Conservation (phyloP, 1,140 invertebrate species). For the Lerema accius region DNA sequence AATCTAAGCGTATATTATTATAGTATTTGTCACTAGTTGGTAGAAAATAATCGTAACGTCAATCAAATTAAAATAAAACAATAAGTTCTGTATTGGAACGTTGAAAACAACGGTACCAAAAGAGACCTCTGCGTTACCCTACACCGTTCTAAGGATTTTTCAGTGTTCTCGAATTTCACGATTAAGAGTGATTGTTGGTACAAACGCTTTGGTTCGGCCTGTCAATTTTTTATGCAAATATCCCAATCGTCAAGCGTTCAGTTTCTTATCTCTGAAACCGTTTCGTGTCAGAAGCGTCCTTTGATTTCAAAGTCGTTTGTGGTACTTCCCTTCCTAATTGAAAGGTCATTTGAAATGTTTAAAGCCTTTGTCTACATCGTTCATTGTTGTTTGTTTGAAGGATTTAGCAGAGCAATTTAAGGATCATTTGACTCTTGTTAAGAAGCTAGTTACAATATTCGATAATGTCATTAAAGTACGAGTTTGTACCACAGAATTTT, state of each 20-base stretch:
- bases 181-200: conserved; percentile 54
- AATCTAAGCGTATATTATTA: no score
- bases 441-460: conserved; percentile 6
- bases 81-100: conserved; percentile 7
- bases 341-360: conserved; percentile 30
- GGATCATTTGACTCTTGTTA: conserved; percentile 10
- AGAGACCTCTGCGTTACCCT: conserved; percentile 23
- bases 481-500: no score
- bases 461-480: no score
- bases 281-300: conserved; percentile 27
- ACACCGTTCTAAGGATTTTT: conserved; percentile 37
- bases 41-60: neutral
- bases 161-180: conserved; percentile 50
- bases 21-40: neutral
- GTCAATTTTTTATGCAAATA: conserved; percentile 54
- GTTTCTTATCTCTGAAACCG: conserved; percentile 33
- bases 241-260: conserved; percentile 29
- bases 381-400: conserved; percentile 14
- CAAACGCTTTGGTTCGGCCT: conserved; percentile 38
- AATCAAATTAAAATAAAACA: conserved; percentile 5
- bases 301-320: conserved; percentile 18
- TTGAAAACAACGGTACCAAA: conserved; percentile 25
- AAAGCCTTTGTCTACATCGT: conserved; percentile 14
- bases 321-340: conserved; percentile 27
- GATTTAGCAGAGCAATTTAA: no score